Base-by-base conservation (phyloP, 2,113 vertebrate species). In the Scomber colias region DNA sequence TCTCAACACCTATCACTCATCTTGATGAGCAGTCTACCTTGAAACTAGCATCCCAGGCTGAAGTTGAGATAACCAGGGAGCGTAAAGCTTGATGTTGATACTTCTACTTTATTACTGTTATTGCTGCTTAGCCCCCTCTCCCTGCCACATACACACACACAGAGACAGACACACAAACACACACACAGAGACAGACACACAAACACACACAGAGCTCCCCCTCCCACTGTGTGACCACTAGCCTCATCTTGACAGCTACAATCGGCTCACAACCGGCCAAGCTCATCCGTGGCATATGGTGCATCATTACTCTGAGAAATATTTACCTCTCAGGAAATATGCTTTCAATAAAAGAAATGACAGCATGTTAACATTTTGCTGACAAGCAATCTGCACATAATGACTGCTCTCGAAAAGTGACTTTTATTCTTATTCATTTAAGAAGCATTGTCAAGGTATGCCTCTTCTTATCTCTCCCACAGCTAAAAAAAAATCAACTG, bases 1-100 rank as follows among this genome's bases (percentile, higher is more conserved):
- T 69, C 66, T 67, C 65, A 55, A 74, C 79, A 80, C 17, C 19
- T 60, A 65, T 46, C 70, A 55, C 17, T 79, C 67, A 77, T 75
- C 46, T 69, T 81, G 67, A 81, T 78, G 44, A 81, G 59, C 78
- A 53, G 57, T 40, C 14, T 73, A 31, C 54, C 59, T 72, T 75
- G 48, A 74, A 81, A 67, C 54, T 27, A 54, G 50, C 27, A 30
- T 54, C 49, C 49, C 55, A 75, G 56, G 30, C 57, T 19, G 12
- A 51, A 60, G 59, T 27, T 24, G 14, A 44, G 49, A 55, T 17
- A 70, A 72, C 59, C 66, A 54, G 5, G 49, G 66, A 50, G 17
- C 11, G 11, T 66, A 67, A 71, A 66, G 30, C 77, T 12, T 19
- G 11, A 49, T 83, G 54, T 35, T 56, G 16, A 30, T 85, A 46